These are phyloP conservation scores for Parotocinclus haroldoi DNA, from an alignment of 2,797 vertebrate species.

Conservation along the genomic window DNA sequence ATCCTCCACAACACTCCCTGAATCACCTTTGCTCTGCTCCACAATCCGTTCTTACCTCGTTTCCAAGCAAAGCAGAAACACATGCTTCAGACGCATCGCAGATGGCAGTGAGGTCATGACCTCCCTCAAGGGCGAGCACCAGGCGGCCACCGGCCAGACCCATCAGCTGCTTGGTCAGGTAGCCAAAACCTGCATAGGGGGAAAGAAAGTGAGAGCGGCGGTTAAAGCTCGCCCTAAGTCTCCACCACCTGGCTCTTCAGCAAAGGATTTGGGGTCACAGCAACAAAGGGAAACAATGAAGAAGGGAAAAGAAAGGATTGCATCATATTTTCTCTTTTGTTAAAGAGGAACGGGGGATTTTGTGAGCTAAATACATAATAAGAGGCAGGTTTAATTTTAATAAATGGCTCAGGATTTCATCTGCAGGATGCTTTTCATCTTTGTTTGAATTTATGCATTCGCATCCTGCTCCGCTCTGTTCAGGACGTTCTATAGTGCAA, in stretches of 20 bases:
- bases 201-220: slow-evolving; percentile 68
- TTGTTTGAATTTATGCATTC: slow-evolving; percentile 51
- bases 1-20: no score
- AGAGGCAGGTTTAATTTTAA: slow-evolving; percentile 69
- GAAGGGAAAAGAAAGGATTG: slow-evolving; percentile 52
- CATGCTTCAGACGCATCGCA: slow-evolving; percentile 96
- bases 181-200: slow-evolving; percentile 85
- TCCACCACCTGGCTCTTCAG: slow-evolving; percentile 52
- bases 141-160: slow-evolving; percentile 88
- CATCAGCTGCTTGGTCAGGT: slow-evolving; percentile 98
- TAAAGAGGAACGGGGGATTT: slow-evolving; percentile 61
- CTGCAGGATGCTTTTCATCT: slow-evolving; percentile 58
- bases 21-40: no score
- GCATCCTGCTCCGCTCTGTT: slow-evolving; percentile 35
- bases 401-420: slow-evolving; percentile 53
- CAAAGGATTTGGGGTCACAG: slow-evolving; percentile 48
- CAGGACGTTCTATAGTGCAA: slow-evolving; percentile 26
- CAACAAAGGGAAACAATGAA: slow-evolving; percentile 40
- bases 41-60: slow-evolving; percentile 77
- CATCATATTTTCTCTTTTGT: slow-evolving; percentile 54
- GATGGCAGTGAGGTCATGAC: slow-evolving; percentile 96
- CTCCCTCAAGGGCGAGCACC: slow-evolving; percentile 91
- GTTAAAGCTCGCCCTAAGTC: slow-evolving; percentile 45
- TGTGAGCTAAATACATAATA: slow-evolving; percentile 58
- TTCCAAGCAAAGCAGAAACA: slow-evolving; percentile 91